Percentiles rank a stretch among this genome's conserved stretches.
Conservation (phyloP, 2,113 vertebrate species). For the Xenopus laevis region DNA sequence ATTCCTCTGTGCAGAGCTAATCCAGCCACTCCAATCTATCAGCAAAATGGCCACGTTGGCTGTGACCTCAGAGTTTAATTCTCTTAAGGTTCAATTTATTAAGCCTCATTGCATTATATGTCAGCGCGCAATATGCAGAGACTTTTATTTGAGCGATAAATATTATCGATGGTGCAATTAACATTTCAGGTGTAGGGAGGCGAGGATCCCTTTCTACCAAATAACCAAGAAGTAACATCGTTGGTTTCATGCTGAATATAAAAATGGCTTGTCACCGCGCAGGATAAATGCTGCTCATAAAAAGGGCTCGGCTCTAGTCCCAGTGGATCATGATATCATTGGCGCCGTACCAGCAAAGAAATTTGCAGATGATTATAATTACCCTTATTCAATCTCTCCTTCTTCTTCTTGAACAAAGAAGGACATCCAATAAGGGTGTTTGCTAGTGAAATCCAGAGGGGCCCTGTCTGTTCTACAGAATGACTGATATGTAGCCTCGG, state of each 20-base stretch:
- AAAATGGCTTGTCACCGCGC: constrained; percentile 8
- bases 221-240: constrained; percentile 12
- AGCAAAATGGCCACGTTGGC: constrained; percentile 2
- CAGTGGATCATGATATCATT: constrained; percentile 1
- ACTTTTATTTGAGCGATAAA: constrained; percentile 37
- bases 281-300: constrained; percentile 22
- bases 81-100: constrained; percentile 19
- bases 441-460: too few relatives aligned
- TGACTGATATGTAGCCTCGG: too few relatives aligned
- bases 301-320: neutral
- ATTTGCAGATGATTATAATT: constrained; percentile 5
- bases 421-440: too few relatives aligned
- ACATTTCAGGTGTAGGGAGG: constrained; percentile 33
- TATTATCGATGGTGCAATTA: constrained; percentile 43
- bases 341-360: constrained; percentile 5
- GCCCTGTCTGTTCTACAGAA: too few relatives aligned
- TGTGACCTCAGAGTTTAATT: constrained; percentile 21
- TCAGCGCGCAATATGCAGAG: neutral
- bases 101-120: constrained; percentile 10
- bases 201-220: constrained; percentile 9
- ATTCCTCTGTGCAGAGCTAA: neutral
- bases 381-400: neutral
- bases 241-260: constrained; percentile 4
- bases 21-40: constrained; percentile 8
- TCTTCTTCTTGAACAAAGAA: too few relatives aligned